Base-by-base conservation (phyloP, 2,113 vertebrate genomes). In the Bos indicus region DNA sequence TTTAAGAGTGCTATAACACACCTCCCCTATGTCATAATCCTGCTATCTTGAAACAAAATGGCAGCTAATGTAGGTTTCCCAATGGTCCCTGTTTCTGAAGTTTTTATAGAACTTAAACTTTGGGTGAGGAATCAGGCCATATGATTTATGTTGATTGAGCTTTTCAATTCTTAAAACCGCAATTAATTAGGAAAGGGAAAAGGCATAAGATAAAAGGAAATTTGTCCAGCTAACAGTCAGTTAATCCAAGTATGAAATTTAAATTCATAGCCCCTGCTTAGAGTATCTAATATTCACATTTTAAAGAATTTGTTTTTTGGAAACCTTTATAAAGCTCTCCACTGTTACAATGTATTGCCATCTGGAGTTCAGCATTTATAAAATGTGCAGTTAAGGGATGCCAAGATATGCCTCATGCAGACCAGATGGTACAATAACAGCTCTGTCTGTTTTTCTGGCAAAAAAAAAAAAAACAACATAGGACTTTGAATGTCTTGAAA, bases 391-490 rank as follows among this genome's bases (percentile, higher is more conserved):
- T 80, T 94, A 96, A 80, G 85, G 71, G 81, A 96, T 97, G 96
- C 98, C 97, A 98, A 91, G 62, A 88, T 96, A 98, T 2, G 43
- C 88, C 51, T 98, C 94, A 77, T 95, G 85, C 87, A 98, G 97
- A 98, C 93, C 96, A 98, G 98, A 98, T 96, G 98, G 96, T 97
- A 98, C 93, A 96, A 91, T 90, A 94, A 46, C 97, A 97, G 28
- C 36, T 0, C 87, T 97, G 87, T 91, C 92, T 97, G 74, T 93
- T 93, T 93, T 95, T 91, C 91, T 92, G 93, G 84, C 36, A 95
- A 93, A 64, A 96, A 87, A 60, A 86, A 48, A 25, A 96, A 97
- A 57, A 25, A 54, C n/a, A 90, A 57, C 86, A 43, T n/a, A 1
- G 0, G 87, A 30, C 86, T 96, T 97, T 90, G 82, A 88, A 93